phyloP scores from a whole-genome alignment of 2,113 vertebrate genomes.

The Atlantisia rogersi region DNA sequence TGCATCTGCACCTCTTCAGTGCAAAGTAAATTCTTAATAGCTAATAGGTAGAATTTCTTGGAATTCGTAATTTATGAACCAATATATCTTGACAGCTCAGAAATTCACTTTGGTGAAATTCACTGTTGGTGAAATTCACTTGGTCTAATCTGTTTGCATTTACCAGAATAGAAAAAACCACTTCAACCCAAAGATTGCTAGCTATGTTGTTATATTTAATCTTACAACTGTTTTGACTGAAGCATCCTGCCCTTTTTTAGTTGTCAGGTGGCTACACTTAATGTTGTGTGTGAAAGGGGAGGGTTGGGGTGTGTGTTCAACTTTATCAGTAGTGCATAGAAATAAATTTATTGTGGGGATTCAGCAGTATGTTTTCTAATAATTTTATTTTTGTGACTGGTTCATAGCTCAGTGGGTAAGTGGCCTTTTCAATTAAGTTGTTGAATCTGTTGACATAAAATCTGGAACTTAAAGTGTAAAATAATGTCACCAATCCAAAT shows the following conservation, averaged over 20 bases:
- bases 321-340: background rate
- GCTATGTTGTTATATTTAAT: background rate
- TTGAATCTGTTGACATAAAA: background rate
- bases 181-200: background rate
- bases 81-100: background rate
- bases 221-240: background rate
- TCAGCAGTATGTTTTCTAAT: background rate
- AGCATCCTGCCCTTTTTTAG: background rate
- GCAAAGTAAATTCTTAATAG: background rate
- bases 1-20: background rate
- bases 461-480: background rate
- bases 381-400: background rate
- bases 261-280: background rate
- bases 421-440: background rate
- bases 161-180: background rate
- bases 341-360: background rate
- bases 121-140: background rate
- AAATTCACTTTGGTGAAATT: background rate
- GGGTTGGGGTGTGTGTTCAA: background rate
- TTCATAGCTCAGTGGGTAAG: background rate
- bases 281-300: background rate
- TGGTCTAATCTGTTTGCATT: background rate
- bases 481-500: background rate
- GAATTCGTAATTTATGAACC: background rate
- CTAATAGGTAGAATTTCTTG: background rate